Evolutionary conservation across 2,888 invertebrate genomes (phyloP), one percentile per base, ranked within the genome.

Genomic region (Litoditis marina): DNA sequence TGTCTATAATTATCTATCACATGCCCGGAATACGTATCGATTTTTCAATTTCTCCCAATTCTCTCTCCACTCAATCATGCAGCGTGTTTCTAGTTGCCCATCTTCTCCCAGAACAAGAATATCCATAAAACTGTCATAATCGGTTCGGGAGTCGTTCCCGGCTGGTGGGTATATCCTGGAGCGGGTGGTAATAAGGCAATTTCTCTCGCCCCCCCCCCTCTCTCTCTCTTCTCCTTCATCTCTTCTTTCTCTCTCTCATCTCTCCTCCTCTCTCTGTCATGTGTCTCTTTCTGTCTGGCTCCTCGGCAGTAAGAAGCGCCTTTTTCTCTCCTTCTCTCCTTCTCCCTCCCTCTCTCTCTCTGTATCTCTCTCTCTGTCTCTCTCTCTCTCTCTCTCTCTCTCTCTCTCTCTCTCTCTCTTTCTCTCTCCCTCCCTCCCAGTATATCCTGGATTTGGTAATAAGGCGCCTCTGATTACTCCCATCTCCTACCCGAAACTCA

Each of bases 371-470:
- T 27, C 47, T 19, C 55, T 39, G 30, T n/a, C 36, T n/a, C 54
- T 52, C 54, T 30, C 36, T 34, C 32, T 46, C 25, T 55, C 30
- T 30, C 32, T 56, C 30, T 56, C 28, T 28, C 36, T 55, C 28
- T 30, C 56, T 19, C 56, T 22, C 32, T 42, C 44, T 27, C 46
- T 39, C 44, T 32, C 54, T 54, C 54, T 30, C 7, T 39, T 11
- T 5, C 42, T 32, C 27, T 30, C 27, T 19, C 36, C 31, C 27
- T 54, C 31, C 27, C 47, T 56, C 44, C 8, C 44, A 46, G 22
- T 57, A 55, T 63, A 56, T 39, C 44, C 39, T 30, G 54, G 50
- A 59, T 50, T 50, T 54, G n/a, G n/a, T n/a, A n/a, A n/a, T n/a
- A n/a, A n/a, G n/a, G n/a, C n/a, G n/a, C n/a, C n/a, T n/a, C n/a